Evolutionary conservation across 2,888 invertebrate species (phyloP).

Genomic region (Papilio demoleus): DNA sequence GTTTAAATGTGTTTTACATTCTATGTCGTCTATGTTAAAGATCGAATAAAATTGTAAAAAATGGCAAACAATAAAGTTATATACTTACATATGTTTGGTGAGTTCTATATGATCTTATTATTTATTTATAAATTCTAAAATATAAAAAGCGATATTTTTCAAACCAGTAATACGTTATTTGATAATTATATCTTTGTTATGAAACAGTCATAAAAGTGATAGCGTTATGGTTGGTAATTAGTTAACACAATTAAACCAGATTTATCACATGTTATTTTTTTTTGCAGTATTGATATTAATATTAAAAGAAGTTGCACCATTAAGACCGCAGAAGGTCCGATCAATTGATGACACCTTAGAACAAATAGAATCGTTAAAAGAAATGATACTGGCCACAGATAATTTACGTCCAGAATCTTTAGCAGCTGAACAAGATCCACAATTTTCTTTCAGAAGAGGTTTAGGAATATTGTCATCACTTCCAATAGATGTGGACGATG

Average conservation of each 20-base stretch:
- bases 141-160: background rate
- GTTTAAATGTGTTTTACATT: slow-evolving; percentile 22
- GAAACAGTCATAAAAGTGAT: too few species aligned
- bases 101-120: background rate
- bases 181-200: too few species aligned
- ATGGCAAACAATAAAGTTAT: slow-evolving; percentile 1
- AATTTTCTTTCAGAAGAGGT: slow-evolving; percentile 32
- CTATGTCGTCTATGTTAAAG: slow-evolving; percentile 1
- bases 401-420: slow-evolving; percentile 24
- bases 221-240: too few species aligned
- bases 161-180: background rate
- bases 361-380: slow-evolving; percentile 19
- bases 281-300: slow-evolving; percentile 24
- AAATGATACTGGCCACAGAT: slow-evolving; percentile 20
- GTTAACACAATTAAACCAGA: too few species aligned
- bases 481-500: slow-evolving; percentile 43
- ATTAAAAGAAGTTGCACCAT: background rate
- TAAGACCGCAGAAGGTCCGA: background rate
- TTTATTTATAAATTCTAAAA: background rate
- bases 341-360: background rate
- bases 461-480: slow-evolving; percentile 41
- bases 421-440: slow-evolving; percentile 9
- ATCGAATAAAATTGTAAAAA: background rate
- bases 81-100: background rate
- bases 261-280: background rate